Evolutionary conservation across 2,888 invertebrate genomes (phyloP).

Genomic region (Autographa gamma): DNA sequence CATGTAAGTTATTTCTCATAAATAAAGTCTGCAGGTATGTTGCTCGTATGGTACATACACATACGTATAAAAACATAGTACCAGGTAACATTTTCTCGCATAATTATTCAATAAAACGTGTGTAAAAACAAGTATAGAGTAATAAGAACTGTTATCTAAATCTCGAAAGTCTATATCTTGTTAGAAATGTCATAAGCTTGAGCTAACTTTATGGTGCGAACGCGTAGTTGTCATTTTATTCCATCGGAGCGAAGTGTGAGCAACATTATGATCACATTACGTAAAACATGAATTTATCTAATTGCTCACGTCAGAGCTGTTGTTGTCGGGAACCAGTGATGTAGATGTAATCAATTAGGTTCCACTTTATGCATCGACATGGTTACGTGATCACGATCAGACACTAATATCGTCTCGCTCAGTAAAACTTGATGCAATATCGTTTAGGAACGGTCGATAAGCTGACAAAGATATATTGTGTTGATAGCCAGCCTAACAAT

Average conservation of each 20-base stretch:
- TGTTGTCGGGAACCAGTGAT: slow-evolving; percentile 16
- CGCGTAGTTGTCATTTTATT: slow-evolving; percentile 15
- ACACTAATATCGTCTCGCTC: slow-evolving; percentile 32
- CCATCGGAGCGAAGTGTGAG: slow-evolving; percentile 29
- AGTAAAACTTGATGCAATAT: slow-evolving; percentile 30
- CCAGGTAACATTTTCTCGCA: background rate
- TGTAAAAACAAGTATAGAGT: background rate
- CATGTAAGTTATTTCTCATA: background rate
- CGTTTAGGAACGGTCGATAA: slow-evolving; percentile 26
- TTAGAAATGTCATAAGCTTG: background rate
- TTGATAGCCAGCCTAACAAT: background rate
- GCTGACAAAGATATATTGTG: slow-evolving; percentile 13
- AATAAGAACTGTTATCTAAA: background rate
- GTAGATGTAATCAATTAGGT: slow-evolving; percentile 31
- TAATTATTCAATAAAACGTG: background rate
- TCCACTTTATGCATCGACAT: slow-evolving; percentile 21
- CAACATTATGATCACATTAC: slow-evolving; percentile 36
- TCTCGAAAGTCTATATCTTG: background rate
- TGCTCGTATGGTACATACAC: background rate
- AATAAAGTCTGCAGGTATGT: background rate
- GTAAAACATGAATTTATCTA: slow-evolving; percentile 27
- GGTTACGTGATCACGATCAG: slow-evolving; percentile 30
- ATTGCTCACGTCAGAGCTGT: slow-evolving; percentile 22
- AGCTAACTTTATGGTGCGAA: background rate
- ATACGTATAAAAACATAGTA: background rate